phyloP scores from a whole-genome alignment of 2,113 vertebrate genomes.

The Anarrhichthys ocellatus region DNA sequence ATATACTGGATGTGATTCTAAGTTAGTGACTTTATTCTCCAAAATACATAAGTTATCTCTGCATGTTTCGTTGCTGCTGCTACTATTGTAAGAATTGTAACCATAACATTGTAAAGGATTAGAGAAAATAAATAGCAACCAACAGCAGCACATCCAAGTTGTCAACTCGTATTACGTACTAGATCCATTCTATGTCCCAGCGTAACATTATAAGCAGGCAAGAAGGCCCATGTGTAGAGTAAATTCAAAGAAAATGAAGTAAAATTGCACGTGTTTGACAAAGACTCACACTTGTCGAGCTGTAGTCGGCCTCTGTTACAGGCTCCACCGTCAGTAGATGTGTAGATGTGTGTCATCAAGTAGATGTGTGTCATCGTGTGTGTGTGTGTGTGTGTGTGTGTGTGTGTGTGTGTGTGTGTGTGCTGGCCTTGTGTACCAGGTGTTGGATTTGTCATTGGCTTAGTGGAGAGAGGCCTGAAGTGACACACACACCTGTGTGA shows the following conservation, averaged over 20 bases:
- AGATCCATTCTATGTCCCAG: neutral
- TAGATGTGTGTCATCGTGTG: constrained; percentile 49
- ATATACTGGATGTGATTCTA: constrained; percentile 1
- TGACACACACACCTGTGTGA: constrained; percentile 62
- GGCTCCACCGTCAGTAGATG: constrained; percentile 28
- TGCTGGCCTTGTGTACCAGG: constrained; percentile 60
- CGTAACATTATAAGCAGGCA: neutral
- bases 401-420: constrained; percentile 37
- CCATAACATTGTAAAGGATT: neutral
- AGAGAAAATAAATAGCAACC: neutral
- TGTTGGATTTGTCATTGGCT: constrained; percentile 61
- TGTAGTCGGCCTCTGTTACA: neutral
- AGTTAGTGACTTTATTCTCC: constrained; percentile 3
- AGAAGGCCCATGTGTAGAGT: neutral
- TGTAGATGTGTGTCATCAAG: constrained; percentile 57
- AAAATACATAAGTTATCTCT: neutral
- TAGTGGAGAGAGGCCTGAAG: constrained; percentile 40
- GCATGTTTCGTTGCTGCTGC: neutral
- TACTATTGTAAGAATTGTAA: neutral
- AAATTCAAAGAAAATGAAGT: neutral
- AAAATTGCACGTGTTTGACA: neutral
- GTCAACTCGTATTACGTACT: neutral
- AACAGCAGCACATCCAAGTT: neutral
- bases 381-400: constrained; percentile 40
- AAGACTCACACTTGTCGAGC: neutral